These are phyloP conservation scores for Melopsittacus undulatus DNA, from an alignment of 2,797 vertebrate genomes.

Conservation along the genomic window DNA sequence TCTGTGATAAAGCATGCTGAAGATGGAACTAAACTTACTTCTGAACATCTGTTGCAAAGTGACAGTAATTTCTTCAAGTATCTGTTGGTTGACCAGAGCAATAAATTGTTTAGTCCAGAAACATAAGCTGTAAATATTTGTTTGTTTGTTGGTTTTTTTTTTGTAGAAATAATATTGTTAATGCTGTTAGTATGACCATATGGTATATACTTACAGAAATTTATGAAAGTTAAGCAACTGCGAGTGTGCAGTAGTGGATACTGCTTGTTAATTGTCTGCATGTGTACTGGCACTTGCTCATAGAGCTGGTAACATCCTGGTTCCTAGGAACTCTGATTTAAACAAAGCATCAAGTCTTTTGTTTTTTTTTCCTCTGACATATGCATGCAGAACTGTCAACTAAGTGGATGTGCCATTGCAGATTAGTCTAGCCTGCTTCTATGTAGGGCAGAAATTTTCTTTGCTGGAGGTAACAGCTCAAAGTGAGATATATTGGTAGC, in stretches of 20 bases:
- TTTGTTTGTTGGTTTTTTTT: neutral
- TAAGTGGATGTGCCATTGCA: neutral
- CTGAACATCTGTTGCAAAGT: neutral
- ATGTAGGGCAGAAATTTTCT: neutral
- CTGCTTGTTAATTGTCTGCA: neutral
- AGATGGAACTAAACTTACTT: neutral
- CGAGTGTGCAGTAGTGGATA: neutral
- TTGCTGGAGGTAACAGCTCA: neutral
- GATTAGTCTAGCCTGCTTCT: neutral
- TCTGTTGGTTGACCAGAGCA: conserved; percentile 13
- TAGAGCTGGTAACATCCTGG: neutral
- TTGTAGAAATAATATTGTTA: neutral
- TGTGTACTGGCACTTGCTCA: neutral
- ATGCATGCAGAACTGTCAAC: neutral
- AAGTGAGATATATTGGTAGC: neutral
- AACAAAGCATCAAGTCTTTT: neutral
- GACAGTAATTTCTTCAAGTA: neutral
- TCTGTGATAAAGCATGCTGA: neutral
- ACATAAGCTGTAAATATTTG: neutral
- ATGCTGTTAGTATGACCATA: neutral
- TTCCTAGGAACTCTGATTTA: neutral
- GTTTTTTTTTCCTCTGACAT: neutral
- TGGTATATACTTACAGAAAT: neutral
- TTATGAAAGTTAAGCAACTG: neutral
- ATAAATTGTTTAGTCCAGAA: neutral